These are phyloP conservation scores for Hydrocynus forskahlii DNA, from an alignment of 2,797 vertebrate genomes.

Conservation along the genomic window DNA sequence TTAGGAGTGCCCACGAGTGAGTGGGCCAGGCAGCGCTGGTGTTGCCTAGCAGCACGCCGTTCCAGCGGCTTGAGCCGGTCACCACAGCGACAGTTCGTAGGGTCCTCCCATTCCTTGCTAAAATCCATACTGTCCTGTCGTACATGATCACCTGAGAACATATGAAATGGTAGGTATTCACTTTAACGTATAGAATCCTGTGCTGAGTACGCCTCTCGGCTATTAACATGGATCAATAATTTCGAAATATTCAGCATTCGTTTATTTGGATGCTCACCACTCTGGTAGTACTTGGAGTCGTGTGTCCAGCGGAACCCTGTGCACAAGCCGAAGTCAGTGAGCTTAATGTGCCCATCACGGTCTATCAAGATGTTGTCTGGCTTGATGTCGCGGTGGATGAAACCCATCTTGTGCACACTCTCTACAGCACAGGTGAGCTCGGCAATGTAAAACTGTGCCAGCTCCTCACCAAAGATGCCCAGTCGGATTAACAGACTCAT, in stretches of 20 bases:
- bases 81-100: conserved; percentile 89
- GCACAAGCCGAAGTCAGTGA: conserved; percentile 97
- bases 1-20: conserved; percentile 97
- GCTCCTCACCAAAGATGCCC: conserved; percentile 93
- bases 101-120: conserved; percentile 96
- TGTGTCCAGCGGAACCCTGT: conserved; percentile 99
- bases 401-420: conserved; percentile 99
- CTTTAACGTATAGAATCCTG: not conserved
- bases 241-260: not conserved
- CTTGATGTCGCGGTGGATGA: conserved; percentile 99
- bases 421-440: conserved; percentile 96
- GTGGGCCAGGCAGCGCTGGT: conserved; percentile 95
- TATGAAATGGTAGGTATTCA: not conserved
- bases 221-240: not conserved
- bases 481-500: conserved; percentile 97
- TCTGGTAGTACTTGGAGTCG: conserved; percentile 99
- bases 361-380: conserved; percentile 99
- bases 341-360: conserved; percentile 95
- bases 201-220: not conserved
- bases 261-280: conserved; percentile 80
- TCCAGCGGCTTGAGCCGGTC: conserved; percentile 94
- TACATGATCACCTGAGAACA: conserved; percentile 86
- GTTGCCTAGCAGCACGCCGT: conserved; percentile 90
- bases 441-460: conserved; percentile 96
- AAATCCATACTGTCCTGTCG: conserved; percentile 99